Base-by-base conservation (phyloP, 2,888 invertebrate species). In the Dynastes grantii region DNA sequence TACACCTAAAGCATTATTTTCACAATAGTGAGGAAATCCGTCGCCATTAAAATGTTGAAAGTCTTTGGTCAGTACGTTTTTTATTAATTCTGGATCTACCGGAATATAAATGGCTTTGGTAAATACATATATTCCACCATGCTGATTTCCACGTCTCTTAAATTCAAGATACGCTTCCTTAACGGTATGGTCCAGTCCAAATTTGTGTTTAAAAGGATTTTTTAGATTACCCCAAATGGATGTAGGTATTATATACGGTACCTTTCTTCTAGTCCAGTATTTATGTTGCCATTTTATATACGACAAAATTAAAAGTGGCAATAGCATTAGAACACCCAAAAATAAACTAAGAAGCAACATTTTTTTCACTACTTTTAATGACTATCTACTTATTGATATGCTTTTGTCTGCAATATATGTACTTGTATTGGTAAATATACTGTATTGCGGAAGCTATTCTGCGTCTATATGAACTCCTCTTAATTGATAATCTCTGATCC, bases 51-150 rank as follows among this genome's bases (percentile, higher is more conserved):
- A 70, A 29, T 70, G 13, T 11, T 70, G 53, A 29, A 29, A 53
- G 32, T 70, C 70, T 27, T 32, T 29, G 2, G 49, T n/a, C 37
- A 70, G 29, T 13, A 70, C 32, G n/a, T 29, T 8, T 29, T 53
- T 70, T 53, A 53, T n/a, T 55, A 70, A 29, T n/a, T 70, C 70
- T 2, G 29, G 1, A 16, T 55, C 53, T 13, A 70, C 29, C 0
- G 70, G 70, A n/a, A 70, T 70, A 32, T 70, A 55, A 8, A 53
- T 29, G 0, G 70, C 32, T 53, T 53, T 49, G 1, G 70, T 70
- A 53, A 70, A 53, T 29, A 70, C 51, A 16, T 70, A 70, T 27
- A 70, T 53, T 32, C 70, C 70, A 2, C 70, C 70, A 16, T 70
- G 70, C 32, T 13, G 27, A 6, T 32, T 27, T n/a, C 32, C 53